Conservation (phyloP, 2,888 invertebrate genomes). For the Idaea aversata region DNA sequence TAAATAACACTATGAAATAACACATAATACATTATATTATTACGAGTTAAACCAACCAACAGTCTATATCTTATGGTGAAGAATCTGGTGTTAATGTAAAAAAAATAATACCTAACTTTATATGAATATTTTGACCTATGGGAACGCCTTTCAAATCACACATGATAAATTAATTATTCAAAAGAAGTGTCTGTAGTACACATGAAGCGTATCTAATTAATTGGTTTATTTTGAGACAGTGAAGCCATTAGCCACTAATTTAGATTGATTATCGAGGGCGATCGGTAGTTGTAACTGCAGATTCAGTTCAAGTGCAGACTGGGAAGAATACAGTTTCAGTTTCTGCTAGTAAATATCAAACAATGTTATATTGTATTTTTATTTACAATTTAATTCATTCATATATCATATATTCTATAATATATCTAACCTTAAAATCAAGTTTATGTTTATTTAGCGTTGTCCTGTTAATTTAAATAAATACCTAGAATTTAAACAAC, state of each 20-base stretch:
- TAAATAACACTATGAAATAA: too few species aligned
- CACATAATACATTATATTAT: too few species aligned
- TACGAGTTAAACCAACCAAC: too few species aligned
- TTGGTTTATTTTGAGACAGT: constrained; percentile 3
- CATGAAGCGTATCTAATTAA: background rate
- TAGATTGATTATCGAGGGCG: constrained; percentile 5
- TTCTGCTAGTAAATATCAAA: background rate
- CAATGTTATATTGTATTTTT: too few species aligned
- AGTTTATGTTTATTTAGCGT: background rate
- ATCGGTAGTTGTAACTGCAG: background rate
- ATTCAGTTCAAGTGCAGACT: background rate
- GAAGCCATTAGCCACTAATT: background rate
- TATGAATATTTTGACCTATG: background rate
- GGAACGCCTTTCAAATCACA: background rate
- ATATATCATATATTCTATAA: background rate
- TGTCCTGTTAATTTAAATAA: background rate
- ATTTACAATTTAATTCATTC: too few species aligned
- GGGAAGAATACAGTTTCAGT: background rate
- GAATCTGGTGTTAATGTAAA: too few species aligned
- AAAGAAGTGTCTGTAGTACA: background rate
- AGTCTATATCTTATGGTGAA: too few species aligned
- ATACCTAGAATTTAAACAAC: background rate
- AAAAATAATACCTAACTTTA: too few species aligned
- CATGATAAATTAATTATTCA: background rate
- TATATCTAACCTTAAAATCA: background rate